These are phyloP conservation scores for crab-eating macaque (Macaca fascicularis) DNA, from an alignment of 2,113 vertebrate species.

Conservation along the genomic window DNA sequence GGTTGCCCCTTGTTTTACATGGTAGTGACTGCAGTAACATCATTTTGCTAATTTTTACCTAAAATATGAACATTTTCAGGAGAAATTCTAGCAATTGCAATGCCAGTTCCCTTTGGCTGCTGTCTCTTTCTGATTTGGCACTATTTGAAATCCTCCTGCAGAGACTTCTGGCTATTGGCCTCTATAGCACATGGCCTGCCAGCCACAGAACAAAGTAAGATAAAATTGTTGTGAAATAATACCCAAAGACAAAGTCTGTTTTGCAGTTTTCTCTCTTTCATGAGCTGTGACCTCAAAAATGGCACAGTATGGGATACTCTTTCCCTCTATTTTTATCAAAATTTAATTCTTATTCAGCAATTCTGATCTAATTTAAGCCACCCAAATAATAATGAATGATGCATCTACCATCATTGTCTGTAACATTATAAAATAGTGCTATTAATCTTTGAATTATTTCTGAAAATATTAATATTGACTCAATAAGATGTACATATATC, in stretches of 20 bases:
- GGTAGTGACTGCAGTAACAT: neutral
- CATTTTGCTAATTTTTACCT: neutral
- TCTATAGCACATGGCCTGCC: neutral
- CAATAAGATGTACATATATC: neutral
- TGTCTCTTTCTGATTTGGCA: conserved; percentile 48
- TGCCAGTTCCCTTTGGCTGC: conserved; percentile 29
- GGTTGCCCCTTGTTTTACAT: neutral
- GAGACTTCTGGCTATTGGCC: conserved; percentile 4
- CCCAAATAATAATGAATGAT: neutral
- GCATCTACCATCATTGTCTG: neutral
- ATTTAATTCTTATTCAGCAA: neutral
- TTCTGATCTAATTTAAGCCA: neutral
- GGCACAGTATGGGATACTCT: neutral
- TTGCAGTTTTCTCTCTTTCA: neutral
- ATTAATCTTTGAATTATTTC: neutral
- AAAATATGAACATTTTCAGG: conserved; percentile 14
- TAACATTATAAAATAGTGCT: neutral
- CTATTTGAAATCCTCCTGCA: neutral
- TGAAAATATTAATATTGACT: neutral
- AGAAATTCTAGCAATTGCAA: conserved; percentile 36
- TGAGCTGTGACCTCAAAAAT: neutral
- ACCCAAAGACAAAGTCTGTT: neutral
- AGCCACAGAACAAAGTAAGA: conserved; percentile 48
- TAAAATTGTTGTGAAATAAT: conserved; percentile 50
- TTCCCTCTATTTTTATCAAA: conserved; percentile 19